A percentile compares a stretch with the other conserved stretches of the same genome.
Evolutionary conservation across 2,113 vertebrate genomes (phyloP).

Genomic region (Pantherophis guttatus): DNA sequence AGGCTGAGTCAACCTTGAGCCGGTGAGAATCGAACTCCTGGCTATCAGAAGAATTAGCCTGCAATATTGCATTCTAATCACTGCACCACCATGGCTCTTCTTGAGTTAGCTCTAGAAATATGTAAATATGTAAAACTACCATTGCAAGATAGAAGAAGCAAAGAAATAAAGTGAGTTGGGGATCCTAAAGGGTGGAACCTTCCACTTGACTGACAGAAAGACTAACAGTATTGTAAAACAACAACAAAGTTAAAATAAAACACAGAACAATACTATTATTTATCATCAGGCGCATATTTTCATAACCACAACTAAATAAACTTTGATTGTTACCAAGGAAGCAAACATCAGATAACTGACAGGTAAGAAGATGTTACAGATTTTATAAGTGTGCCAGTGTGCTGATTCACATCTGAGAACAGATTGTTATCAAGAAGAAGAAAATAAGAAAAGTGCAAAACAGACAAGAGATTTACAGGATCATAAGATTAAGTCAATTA

Average conservation of each 20-base stretch:
- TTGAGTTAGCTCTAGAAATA: neutral
- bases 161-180: neutral
- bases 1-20: neutral
- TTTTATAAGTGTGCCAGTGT: neutral
- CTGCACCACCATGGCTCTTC: neutral
- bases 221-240: neutral
- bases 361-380: neutral
- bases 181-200: neutral
- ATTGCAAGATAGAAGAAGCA: neutral
- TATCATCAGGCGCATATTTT: neutral
- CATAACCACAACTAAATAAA: neutral
- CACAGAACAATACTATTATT: neutral
- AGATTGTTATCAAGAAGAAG: neutral
- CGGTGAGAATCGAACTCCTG: neutral
- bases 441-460: neutral
- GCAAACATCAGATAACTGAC: neutral
- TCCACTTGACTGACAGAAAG: neutral
- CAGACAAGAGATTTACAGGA: neutral
- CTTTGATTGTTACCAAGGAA: neutral
- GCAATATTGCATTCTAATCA: neutral
- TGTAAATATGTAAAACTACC: neutral
- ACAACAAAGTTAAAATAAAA: neutral
- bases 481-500: neutral
- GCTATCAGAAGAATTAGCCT: neutral
- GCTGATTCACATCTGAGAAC: neutral